Base-by-base conservation (phyloP, 2,113 vertebrate species). In the Aleadryas rufinucha region DNA sequence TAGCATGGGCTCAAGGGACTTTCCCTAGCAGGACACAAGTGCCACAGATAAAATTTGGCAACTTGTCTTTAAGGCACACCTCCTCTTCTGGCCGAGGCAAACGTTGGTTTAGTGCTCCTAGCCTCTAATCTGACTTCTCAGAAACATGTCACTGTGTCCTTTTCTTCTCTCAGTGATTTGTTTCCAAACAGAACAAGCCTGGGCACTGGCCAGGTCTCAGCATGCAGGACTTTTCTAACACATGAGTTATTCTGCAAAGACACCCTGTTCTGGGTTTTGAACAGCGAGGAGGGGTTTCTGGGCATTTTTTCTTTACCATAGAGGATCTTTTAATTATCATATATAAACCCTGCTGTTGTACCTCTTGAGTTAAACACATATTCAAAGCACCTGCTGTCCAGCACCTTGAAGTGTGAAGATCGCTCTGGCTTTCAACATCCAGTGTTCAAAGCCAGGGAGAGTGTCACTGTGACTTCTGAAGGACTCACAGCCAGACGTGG, bases 381-480 rank as follows among this genome's bases (percentile, higher is more conserved):
- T 14, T 18, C 42, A 78, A 91, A 66, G 31, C 56, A 75, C 24
- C 68, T 82, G 89, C 72, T 89, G 31, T 44, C 84, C 57, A 89
- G 54, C 76, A 81, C 61, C 30, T 63, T 68, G 64, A 89, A 52
- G 93, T 71, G 86, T 91, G 84, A 93, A 60, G 60, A 82, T 78
- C 0, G 0, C n/a, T 81, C 87, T 92, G 78, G 57, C 76, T 89
- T 93, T 84, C 91, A 88, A n/a, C 20, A 2, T 66, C 28, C 50
- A 28, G 45, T 13, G 59, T 82, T 95, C 91, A 94, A 94, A 97
- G 88, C 6, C 10, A 89, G 56, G 10, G 49, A 75, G 53, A 35
- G 84, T 87, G 77, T 95, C 64, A 56, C 56, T 37, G 68, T 37
- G 91, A 70, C 42, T 92, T 95, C 87, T 94, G 91, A 94, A 78